phyloP scores from a whole-genome alignment of 2,797 vertebrate genomes.

The Sebastolobus altivelis region DNA sequence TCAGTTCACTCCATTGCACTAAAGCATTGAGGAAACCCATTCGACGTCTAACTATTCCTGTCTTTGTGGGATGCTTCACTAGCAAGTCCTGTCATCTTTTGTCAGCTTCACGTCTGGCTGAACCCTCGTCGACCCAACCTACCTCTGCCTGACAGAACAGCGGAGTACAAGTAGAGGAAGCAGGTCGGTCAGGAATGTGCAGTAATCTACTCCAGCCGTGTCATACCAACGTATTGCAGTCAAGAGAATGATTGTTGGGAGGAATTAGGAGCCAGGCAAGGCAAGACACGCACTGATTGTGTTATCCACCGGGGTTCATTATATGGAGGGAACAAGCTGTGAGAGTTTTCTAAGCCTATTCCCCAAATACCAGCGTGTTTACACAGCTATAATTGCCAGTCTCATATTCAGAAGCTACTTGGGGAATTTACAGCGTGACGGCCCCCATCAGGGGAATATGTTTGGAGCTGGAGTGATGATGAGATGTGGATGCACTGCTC shows the following conservation, averaged over 20 bases:
- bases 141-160: not conserved
- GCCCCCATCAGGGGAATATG: conserved; percentile 15
- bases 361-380: conserved; percentile 60
- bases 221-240: conserved; percentile 24
- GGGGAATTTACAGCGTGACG: conserved; percentile 38
- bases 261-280: conserved; percentile 16
- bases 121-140: conserved; percentile 14
- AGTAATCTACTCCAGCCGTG: conserved; percentile 33
- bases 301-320: conserved; percentile 24
- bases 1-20: conserved; percentile 31
- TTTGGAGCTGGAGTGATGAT: conserved; percentile 22
- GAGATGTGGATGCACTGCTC: conserved; percentile 4
- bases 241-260: conserved; percentile 40
- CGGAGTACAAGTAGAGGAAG: conserved; percentile 3
- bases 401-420: conserved; percentile 37
- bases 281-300: conserved; percentile 7
- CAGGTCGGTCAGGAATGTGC: conserved; percentile 26
- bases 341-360: conserved; percentile 34
- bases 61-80: not conserved
- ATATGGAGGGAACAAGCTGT: conserved; percentile 23
- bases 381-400: conserved; percentile 44
- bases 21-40: conserved; percentile 20
- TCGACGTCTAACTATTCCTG: conserved; percentile 1
- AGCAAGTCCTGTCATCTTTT: conserved; percentile 15
- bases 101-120: conserved; percentile 6